These are phyloP conservation scores for Conger conger DNA, from an alignment of 2,113 vertebrate species.

Conservation along the genomic window DNA sequence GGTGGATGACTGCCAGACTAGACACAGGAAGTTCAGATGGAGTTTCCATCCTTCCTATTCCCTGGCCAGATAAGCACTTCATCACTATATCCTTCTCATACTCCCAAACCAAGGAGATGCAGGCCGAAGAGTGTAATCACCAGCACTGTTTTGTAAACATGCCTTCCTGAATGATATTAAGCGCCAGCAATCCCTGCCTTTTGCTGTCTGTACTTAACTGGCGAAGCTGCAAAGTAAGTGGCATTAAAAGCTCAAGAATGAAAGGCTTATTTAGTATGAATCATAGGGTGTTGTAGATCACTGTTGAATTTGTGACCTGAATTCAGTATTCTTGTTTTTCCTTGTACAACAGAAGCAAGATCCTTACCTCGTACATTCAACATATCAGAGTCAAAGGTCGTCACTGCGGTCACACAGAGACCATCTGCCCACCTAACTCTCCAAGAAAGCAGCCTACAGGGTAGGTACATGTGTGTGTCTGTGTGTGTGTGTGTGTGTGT, in stretches of 20 bases:
- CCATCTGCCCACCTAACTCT: slow-evolving; percentile 75
- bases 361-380: slow-evolving; percentile 67
- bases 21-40: too few relatives aligned
- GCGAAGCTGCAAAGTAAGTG: neutral
- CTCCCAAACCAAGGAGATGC: neutral
- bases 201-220: neutral
- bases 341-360: slow-evolving; percentile 61
- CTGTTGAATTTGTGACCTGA: neutral
- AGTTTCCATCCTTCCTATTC: neutral
- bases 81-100: neutral
- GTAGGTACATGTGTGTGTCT: slow-evolving; percentile 48
- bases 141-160: neutral
- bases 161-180: neutral
- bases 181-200: neutral
- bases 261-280: neutral
- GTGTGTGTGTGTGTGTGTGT: slow-evolving; percentile 21
- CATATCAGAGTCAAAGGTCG: slow-evolving; percentile 66
- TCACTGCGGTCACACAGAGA: slow-evolving; percentile 62
- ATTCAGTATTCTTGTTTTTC: neutral
- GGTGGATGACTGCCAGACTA: neutral
- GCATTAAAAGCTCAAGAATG: neutral
- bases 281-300: neutral
- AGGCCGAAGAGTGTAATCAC: neutral
- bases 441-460: slow-evolving; percentile 59
- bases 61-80: neutral